Evolutionary conservation across 2,888 invertebrate genomes (phyloP).

Genomic region (Tineola bisselliella): DNA sequence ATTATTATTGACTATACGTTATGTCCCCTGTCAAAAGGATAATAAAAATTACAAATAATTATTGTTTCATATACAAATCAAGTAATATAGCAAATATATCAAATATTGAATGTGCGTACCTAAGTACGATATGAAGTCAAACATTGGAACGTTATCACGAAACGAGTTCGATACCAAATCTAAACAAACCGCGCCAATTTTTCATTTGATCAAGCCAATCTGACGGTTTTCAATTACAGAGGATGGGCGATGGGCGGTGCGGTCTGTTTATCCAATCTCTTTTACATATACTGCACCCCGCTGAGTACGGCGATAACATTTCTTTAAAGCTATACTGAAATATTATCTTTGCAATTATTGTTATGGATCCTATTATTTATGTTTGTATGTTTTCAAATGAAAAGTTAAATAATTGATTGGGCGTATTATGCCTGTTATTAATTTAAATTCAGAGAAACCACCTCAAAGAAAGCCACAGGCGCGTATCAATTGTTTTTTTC

Average conservation of each 20-base stretch:
- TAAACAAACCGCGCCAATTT: constrained; percentile 13
- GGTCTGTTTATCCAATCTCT: neutral
- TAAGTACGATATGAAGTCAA: neutral
- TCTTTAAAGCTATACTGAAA: neutral
- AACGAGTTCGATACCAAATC: constrained; percentile 10
- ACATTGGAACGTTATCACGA: neutral
- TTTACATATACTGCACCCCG: neutral
- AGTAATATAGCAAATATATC: no score
- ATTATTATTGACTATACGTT: no score
- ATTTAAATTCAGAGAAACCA: no score
- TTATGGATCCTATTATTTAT: neutral
- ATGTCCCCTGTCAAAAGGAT: no score
- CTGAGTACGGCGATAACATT: neutral
- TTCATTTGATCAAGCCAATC: constrained; percentile 14
- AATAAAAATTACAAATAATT: no score
- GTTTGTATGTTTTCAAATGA: neutral
- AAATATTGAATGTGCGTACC: no score
- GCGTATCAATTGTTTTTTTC: no score
- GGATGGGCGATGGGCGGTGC: neutral
- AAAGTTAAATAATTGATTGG: no score
- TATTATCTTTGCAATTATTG: neutral
- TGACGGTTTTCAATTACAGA: constrained; percentile 14
- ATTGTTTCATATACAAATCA: no score
- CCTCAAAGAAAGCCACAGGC: no score
- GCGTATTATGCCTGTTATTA: no score